Evolutionary conservation across 2,888 invertebrate genomes (phyloP).

Genomic region (Hirtodrosophila duncani): DNA sequence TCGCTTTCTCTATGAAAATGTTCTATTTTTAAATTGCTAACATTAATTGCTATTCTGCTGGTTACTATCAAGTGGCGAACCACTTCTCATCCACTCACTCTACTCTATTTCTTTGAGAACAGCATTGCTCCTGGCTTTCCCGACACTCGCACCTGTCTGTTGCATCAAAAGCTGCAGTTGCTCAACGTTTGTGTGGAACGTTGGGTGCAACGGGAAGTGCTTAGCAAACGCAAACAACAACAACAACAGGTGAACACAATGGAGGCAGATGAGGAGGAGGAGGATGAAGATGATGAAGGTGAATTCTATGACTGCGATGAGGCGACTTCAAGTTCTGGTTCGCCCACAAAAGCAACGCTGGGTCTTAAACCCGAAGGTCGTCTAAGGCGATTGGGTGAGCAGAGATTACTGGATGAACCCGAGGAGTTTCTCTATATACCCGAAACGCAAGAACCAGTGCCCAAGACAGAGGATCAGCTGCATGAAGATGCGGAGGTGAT

Average conservation of each 20-base stretch:
- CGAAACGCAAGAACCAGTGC: conserved; percentile 93
- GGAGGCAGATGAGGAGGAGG: conserved; percentile 24
- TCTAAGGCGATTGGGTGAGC: conserved; percentile 83
- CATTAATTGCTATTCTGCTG: conserved; percentile 1
- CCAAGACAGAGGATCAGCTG: conserved; percentile 97
- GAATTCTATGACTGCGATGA: conserved; percentile 91
- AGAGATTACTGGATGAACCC: conserved; percentile 83
- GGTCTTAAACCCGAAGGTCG: conserved; percentile 83
- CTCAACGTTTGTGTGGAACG: conserved; percentile 88
- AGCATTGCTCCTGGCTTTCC: conserved; percentile 90
- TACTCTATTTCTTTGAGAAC: conserved; percentile 42
- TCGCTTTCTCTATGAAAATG: too few species aligned
- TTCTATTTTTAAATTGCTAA: conserved; percentile 1
- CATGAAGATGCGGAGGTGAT: conserved; percentile 95
- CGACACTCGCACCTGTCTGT: conserved; percentile 91
- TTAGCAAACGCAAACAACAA: conserved; percentile 68
- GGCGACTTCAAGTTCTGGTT: conserved; percentile 47
- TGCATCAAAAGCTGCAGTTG: conserved; percentile 97
- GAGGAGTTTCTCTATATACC: conserved; percentile 89
- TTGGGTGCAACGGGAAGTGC: conserved; percentile 69
- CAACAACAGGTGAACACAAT: conserved; percentile 14
- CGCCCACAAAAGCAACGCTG: conserved; percentile 77
- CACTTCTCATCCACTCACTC: background rate
- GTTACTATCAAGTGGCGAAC: too few species aligned
- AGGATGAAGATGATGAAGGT: conserved; percentile 77